A percentile compares a stretch with the other conserved stretches of the same genome.
Conservation (phyloP, 2,113 vertebrate species). For the Calonectris borealis region DNA sequence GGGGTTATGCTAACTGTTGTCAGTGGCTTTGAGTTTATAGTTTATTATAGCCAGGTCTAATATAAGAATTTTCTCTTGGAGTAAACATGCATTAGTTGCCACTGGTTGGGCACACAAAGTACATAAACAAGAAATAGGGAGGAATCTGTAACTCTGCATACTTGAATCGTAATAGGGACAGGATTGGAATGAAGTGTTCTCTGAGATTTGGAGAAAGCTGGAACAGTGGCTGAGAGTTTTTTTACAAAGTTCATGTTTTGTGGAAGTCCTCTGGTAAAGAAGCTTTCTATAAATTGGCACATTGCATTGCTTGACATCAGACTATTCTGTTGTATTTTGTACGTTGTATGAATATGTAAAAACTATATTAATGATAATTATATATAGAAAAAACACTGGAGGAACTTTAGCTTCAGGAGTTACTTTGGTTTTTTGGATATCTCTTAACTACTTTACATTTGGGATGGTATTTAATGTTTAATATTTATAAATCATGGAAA, state of each 20-base stretch:
- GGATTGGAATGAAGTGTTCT: background rate
- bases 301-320: background rate
- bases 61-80: background rate
- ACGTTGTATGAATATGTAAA: background rate
- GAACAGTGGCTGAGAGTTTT: background rate
- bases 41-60: background rate
- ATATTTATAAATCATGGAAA: background rate
- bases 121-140: background rate
- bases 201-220: background rate
- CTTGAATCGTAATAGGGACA: background rate
- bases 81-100: background rate
- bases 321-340: background rate
- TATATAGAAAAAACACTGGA: background rate
- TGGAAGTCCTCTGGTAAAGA: background rate
- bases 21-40: background rate
- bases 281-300: background rate
- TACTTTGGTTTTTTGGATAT: background rate
- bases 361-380: background rate
- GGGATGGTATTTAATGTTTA: background rate
- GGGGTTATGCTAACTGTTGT: background rate
- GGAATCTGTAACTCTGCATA: background rate
- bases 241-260: background rate
- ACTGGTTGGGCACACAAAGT: background rate
- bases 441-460: background rate
- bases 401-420: background rate